These are phyloP conservation scores for Seriola dumerili DNA, from an alignment of 2,113 vertebrate species.

Conservation along the genomic window DNA sequence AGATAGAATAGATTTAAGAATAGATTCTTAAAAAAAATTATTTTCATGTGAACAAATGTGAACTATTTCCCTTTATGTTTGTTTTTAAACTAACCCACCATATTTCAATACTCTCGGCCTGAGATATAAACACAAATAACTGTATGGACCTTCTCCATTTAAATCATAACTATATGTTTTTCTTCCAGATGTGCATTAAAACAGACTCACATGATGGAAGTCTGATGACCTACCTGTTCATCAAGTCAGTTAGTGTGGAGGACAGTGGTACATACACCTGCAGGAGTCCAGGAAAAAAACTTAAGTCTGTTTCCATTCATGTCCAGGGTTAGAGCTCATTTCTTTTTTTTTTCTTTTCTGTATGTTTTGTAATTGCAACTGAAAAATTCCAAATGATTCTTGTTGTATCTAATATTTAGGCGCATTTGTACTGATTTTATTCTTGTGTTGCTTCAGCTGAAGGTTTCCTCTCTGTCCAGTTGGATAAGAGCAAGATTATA, in stretches of 20 bases:
- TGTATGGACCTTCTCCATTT: not conserved
- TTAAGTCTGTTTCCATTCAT: slow-evolving; percentile 81
- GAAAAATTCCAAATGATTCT: not conserved
- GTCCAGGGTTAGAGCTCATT: slow-evolving; percentile 83
- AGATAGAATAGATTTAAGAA: too few relatives aligned
- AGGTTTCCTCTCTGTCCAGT: slow-evolving; percentile 86
- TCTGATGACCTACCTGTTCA: slow-evolving; percentile 37
- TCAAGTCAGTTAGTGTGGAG: slow-evolving; percentile 53
- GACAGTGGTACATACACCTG: slow-evolving; percentile 88
- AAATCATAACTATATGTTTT: not conserved
- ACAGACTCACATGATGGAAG: fast-evolving
- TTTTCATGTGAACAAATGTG: not conserved
- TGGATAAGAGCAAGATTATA: slow-evolving; percentile 82
- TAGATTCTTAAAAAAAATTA: too few relatives aligned
- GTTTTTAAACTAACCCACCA: not conserved
- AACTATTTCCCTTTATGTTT: not conserved
- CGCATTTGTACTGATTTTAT: slow-evolving; percentile 3
- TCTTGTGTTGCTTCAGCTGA: slow-evolving; percentile 81
- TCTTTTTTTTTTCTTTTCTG: not conserved
- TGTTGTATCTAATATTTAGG: not conserved
- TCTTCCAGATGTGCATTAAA: slow-evolving; percentile 62
- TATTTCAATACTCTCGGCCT: not conserved
- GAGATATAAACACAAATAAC: not conserved
- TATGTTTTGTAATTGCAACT: not conserved
- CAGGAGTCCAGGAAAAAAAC: slow-evolving; percentile 60